Evolutionary conservation across 2,888 invertebrate species (phyloP), one percentile per base, ranked within the genome.

Genomic region (Epinotia bilunana): DNA sequence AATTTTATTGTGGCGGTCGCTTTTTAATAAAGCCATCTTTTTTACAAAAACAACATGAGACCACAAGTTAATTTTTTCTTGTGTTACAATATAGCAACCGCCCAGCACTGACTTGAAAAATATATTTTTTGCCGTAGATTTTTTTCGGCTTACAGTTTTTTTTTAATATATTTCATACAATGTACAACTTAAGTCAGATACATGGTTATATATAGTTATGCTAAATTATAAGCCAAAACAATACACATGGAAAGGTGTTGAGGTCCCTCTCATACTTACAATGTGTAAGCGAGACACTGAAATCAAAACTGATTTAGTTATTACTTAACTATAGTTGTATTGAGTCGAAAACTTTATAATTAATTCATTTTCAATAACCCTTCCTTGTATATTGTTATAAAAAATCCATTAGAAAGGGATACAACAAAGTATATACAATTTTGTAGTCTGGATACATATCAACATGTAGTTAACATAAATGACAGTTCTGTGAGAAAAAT

Each of bases 61-160:
- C 61, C 91, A 89, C 92, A 90, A 92, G 92, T 77, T 77, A 78
- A 70, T 92, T 87, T 92, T 93, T 93, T 93, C 92, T 90, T 87
- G 91, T 83, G 91, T 92, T 90, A 92, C 91, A 91, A 86, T 28
- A 1, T 65, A 80, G 84, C 86, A 87, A 88, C 90, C 91, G 91
- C 91, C 90, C 86, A 87, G 89, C 82, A 89, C 90, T 89, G 91
- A 90, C 91, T 88, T 86, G 79, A 87, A 90, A 89, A 87, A 91
- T 91, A 91, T 88, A 90, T 90, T 90, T 91, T 91, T 85, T 82
- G 82, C 83, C 85, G 86, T 85, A 84, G 81, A 78, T 72, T 73
- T 82, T 78, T 77, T 76, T 73, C 76, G 76, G 75, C 78, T 76
- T 72, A 73, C 49, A 76, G 72, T 74, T 72, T 60, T 64, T 73